These are phyloP conservation scores for Proterorhinus semilunaris DNA, from an alignment of 2,113 vertebrate genomes.

Conservation along the genomic window DNA sequence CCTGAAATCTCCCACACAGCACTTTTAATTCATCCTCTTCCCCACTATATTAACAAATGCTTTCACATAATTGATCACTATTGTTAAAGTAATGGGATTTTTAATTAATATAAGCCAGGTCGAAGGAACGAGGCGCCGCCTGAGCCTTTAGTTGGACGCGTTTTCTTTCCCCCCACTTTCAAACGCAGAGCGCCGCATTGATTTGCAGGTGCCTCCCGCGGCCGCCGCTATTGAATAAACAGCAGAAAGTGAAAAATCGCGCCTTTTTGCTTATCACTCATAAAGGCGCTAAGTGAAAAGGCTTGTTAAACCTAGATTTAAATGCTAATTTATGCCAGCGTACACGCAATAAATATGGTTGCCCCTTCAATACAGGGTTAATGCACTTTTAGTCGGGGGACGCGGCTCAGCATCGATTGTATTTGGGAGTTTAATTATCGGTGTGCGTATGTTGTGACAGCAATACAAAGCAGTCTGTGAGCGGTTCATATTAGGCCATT, in stretches of 20 bases:
- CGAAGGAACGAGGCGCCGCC: slow-evolving; percentile 53
- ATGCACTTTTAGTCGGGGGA: neutral
- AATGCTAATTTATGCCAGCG: slow-evolving; percentile 25
- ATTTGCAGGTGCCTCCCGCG: slow-evolving; percentile 45
- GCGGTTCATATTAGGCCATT: neutral
- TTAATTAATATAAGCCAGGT: slow-evolving; percentile 72
- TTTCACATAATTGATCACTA: slow-evolving; percentile 67
- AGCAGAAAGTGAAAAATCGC: slow-evolving; percentile 19
- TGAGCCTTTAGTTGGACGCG: slow-evolving; percentile 39
- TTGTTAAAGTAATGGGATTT: slow-evolving; percentile 74
- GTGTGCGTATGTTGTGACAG: slow-evolving; percentile 4
- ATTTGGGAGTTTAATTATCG: neutral
- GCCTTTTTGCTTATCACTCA: slow-evolving; percentile 19
- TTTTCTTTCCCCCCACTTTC: slow-evolving; percentile 51
- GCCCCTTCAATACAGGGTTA: neutral
- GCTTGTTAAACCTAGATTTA: slow-evolving; percentile 18
- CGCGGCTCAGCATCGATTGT: slow-evolving; percentile 4
- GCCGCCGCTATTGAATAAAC: slow-evolving; percentile 29
- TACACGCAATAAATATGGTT: neutral
- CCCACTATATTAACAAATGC: slow-evolving; percentile 49
- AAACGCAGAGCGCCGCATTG: slow-evolving; percentile 42
- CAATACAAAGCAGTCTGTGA: slow-evolving; percentile 2
- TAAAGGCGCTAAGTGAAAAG: slow-evolving; percentile 21
- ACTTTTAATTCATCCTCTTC: slow-evolving; percentile 42
- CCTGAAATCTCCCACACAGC: slow-evolving; percentile 8